A percentile compares a stretch with the other conserved stretches of the same genome.
Evolutionary conservation across 2,797 vertebrate species (phyloP).

Genomic region (Pantherophis alleghaniensis): DNA sequence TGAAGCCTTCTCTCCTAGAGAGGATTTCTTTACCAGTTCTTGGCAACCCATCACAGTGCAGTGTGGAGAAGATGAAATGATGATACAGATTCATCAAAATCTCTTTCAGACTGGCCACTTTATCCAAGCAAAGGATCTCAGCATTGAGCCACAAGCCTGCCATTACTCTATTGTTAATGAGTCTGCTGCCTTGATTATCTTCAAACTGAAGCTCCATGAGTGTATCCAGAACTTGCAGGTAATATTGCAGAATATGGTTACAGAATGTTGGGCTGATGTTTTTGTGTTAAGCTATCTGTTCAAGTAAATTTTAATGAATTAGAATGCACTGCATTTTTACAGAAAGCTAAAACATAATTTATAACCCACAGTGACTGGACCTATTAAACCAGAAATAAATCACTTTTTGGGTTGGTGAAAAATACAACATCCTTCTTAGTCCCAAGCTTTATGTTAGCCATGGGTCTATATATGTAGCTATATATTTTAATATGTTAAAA

Average conservation of each 20-base stretch:
- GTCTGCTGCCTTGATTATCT: constrained; percentile 1
- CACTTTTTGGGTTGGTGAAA: background rate
- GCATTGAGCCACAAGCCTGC: constrained; percentile 40
- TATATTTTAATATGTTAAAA: no score
- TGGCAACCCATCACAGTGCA: constrained; percentile 7
- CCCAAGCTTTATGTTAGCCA: no score
- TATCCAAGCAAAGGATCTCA: constrained; percentile 42
- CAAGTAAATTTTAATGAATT: background rate
- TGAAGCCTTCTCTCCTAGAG: background rate
- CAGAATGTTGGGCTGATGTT: background rate
- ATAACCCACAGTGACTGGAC: background rate
- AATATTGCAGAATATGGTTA: background rate
- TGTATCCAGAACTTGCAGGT: constrained; percentile 54
- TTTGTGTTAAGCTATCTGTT: background rate
- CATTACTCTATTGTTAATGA: background rate
- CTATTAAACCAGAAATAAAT: background rate
- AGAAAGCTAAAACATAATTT: background rate
- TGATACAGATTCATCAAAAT: constrained; percentile 43
- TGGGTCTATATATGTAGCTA: no score
- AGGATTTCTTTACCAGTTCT: background rate
- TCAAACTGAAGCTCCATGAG: constrained; percentile 37
- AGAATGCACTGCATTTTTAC: background rate
- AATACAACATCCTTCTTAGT: background rate
- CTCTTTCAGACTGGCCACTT: constrained; percentile 54
- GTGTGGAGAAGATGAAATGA: constrained; percentile 50